Base-by-base conservation (phyloP, 1,140 invertebrate species). In the Aphaenogaster ashmeadi region DNA sequence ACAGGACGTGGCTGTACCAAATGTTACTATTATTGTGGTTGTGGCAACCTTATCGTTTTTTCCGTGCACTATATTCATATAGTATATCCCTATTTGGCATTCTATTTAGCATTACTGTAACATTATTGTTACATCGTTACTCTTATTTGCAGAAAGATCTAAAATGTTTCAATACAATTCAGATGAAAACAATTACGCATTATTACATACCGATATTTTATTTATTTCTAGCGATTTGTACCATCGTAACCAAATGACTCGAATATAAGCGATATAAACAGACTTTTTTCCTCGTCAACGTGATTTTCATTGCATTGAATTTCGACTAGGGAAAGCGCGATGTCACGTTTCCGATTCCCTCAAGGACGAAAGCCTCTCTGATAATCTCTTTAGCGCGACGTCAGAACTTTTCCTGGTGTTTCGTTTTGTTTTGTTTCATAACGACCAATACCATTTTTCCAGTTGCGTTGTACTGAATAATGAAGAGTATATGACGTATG, bases 381-480 rank as follows among this genome's bases (percentile, higher is more conserved):
- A 13, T 11, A 38, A 74, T 54, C 41, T 64, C 21, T 27, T 41
- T 44, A 44, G 3, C 18, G 0, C 6, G 33, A 41, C 4, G n/a
- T 33, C 11, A 13, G 11, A n/a, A 21, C 50, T 75, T 56, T 56
- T 56, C n/a, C 18, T 21, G 8, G 3, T 44, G 38, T 67, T 56
- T 56, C 54, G 27, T 75, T 75, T 74, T 74, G 50, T 52, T 75
- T 54, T 50, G 38, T 67, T 67, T 69, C 1, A 69, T 47, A 69
- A 56, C 11, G 36, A 38, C 7, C 50, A 11, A 27, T 50, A 36
- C 27, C 38, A 21, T 56, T 72, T 56, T 72, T 72, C 44, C 13
- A 64, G 6, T 41, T 47, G 7, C 47, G 38, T 87, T 18, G 1
- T 85, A 71, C 41, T 90, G 80, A 90, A 90, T 90, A 89, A 90